phyloP scores from a whole-genome alignment of 2,888 invertebrate genomes.

The Sarcophaga carnaria region DNA sequence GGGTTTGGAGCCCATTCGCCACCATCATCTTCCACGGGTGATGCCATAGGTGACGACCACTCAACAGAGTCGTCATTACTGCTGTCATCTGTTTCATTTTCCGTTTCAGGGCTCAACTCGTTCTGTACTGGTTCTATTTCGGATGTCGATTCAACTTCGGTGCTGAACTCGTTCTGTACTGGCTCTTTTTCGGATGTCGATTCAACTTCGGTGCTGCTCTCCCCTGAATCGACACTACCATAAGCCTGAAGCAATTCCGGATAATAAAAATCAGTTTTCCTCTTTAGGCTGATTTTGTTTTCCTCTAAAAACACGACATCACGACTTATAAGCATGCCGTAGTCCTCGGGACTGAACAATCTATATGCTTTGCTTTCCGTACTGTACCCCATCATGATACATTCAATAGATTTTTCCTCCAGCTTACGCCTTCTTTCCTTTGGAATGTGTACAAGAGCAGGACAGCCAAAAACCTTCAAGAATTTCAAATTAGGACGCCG shows the following conservation, averaged over 20 bases:
- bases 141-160: slow-evolving; percentile 15
- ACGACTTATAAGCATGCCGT: not conserved
- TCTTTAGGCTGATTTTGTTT: too few relatives aligned
- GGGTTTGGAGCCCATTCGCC: slow-evolving; percentile 17
- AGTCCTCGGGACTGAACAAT: slow-evolving; percentile 20
- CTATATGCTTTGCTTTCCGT: slow-evolving; percentile 15
- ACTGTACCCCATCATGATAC: slow-evolving; percentile 47
- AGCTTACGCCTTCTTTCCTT: slow-evolving; percentile 52
- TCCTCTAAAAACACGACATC: slow-evolving; percentile 39
- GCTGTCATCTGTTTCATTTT: not conserved
- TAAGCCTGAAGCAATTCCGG: not conserved
- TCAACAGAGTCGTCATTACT: slow-evolving; percentile 10
- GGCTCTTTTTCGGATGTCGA: too few relatives aligned
- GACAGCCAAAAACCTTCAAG: too few relatives aligned
- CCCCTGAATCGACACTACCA: slow-evolving; percentile 31
- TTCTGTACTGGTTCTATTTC: not conserved
- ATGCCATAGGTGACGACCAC: too few relatives aligned
- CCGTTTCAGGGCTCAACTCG: not conserved
- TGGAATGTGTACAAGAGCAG: not conserved
- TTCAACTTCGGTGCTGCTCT: not conserved
- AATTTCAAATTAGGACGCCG: slow-evolving; percentile 14
- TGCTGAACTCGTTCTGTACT: too few relatives aligned
- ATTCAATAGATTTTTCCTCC: slow-evolving; percentile 27
- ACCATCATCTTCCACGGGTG: not conserved
- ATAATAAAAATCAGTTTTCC: not conserved